Evolutionary conservation across 2,888 invertebrate species (phyloP), one percentile per base, ranked within the genome.

Genomic region (Dusona sp.): DNA sequence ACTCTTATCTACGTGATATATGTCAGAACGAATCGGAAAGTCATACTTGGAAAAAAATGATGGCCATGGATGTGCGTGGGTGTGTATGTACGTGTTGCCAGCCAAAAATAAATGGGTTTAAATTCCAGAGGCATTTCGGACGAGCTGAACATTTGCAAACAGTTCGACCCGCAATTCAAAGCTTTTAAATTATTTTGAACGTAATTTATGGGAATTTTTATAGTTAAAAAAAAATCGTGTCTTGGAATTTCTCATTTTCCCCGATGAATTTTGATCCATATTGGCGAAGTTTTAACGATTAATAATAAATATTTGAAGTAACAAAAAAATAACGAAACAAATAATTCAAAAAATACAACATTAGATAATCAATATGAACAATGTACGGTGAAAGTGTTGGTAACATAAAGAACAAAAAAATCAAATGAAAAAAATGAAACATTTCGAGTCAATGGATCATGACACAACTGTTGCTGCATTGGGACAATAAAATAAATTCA

Each of bases 51-150:
- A 38, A 64, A 6, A 29, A 65, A 65, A 65, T 38, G 3, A 65
- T 33, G 33, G 64, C n/a, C 16, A 29, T 61, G 61, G 16, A 29
- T 29, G 61, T 61, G 61, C 61, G 61, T 61, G 61, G 61, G 61
- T 16, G 16, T 61, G 16, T 6, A 29, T 13, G 29, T 61, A 29
- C 29, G 61, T 61, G 29, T 45, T 61, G 61, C 29, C 6, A 61
- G 65, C 65, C 38, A 65, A 65, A 65, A 65, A 65, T 65, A 65
- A 65, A 36, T 61, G 61, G 6, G 61, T 65, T 65, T 11, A 9
- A 65, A 65, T 65, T 38, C 65, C 65, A 65, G 36, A 65, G 38
- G n/a, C n/a, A n/a, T 65, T 65, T 65, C 36, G n/a, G n/a, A 65
- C 11, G 38, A 38, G 65, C 38, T 8, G 0, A 38, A 65, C 8